Conservation (phyloP, 2,797 vertebrate genomes). For the Catamblyrhynchus diadema region DNA sequence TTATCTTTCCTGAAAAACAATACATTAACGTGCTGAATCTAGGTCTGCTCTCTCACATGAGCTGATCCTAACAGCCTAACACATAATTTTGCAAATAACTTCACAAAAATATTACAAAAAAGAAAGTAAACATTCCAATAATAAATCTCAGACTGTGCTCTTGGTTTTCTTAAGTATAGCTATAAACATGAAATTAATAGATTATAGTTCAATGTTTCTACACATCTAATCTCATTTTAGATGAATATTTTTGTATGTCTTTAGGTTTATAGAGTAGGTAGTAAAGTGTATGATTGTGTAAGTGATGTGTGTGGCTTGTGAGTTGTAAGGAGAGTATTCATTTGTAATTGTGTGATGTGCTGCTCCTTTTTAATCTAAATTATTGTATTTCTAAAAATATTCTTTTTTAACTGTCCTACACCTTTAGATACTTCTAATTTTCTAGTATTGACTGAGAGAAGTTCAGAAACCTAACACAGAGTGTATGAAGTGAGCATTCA, state of each 20-base stretch:
- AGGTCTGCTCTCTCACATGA: not conserved
- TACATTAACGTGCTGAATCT: not conserved
- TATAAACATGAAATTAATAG: not conserved
- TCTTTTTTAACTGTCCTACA: not conserved
- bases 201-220: not conserved
- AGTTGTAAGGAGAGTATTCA: not conserved
- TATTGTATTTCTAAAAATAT: accelerated
- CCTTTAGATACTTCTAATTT: not conserved
- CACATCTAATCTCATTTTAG: not conserved
- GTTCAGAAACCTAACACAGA: not conserved
- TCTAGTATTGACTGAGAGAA: not conserved
- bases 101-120: not conserved
- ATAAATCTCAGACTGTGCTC: not conserved
- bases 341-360: not conserved
- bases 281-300: not conserved
- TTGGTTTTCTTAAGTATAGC: not conserved
- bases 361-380: not conserved
- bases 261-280: not conserved
- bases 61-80: not conserved
- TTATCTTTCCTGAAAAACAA: not conserved
- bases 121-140: not conserved
- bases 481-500: not conserved
- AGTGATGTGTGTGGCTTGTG: not conserved
- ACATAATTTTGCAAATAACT: not conserved
- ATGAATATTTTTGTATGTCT: not conserved